These are phyloP conservation scores for Drosophila bocki DNA, from an alignment of 1,140 invertebrate genomes.

Conservation along the genomic window DNA sequence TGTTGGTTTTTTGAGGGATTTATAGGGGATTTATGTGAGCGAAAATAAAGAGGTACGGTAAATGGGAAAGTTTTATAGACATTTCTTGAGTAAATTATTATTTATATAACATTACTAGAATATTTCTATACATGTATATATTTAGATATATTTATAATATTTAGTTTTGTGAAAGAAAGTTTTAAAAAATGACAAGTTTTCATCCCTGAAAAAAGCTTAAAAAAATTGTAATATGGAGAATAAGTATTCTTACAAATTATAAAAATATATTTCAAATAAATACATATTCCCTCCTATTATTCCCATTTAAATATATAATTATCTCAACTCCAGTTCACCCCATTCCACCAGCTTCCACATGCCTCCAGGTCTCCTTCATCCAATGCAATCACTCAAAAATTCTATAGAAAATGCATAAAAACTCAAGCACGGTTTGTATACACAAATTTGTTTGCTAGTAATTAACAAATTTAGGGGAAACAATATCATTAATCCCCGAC, in stretches of 20 bases:
- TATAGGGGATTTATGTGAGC: neutral
- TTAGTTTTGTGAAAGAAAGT: neutral
- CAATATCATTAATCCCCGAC: conserved; percentile 82
- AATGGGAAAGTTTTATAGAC: too few relatives aligned
- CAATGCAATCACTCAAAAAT: conserved; percentile 72
- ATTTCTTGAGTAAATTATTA: neutral
- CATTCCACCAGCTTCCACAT: neutral
- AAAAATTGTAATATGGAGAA: too few relatives aligned
- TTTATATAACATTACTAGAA: neutral
- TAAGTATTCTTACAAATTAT: too few relatives aligned
- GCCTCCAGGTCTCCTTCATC: conserved; percentile 13
- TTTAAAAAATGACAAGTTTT: too few relatives aligned
- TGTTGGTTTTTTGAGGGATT: neutral
- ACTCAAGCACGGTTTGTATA: conserved; percentile 77
- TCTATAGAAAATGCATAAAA: conserved; percentile 82
- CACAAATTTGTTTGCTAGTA: conserved; percentile 81
- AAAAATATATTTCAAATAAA: neutral
- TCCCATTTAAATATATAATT: neutral
- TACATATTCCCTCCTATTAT: too few relatives aligned
- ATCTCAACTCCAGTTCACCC: neutral
- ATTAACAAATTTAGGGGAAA: conserved; percentile 83
- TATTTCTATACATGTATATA: neutral
- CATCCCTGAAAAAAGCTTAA: too few relatives aligned
- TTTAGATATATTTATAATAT: neutral
- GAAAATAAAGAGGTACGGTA: neutral